Evolutionary conservation across 2,113 vertebrate species (phyloP).

Genomic region (Caracal caracal): DNA sequence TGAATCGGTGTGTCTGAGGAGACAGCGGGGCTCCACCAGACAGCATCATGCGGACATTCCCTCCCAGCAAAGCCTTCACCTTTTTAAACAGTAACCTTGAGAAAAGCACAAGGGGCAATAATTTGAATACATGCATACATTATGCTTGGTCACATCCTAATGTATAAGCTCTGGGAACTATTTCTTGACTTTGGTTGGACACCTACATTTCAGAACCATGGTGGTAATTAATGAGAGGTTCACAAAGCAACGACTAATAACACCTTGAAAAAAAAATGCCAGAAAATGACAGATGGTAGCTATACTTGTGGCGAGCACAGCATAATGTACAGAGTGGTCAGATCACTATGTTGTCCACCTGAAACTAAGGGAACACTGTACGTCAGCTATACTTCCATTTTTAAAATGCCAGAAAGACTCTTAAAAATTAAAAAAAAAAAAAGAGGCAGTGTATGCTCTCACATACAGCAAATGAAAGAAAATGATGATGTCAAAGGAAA

Average conservation of each 20-base stretch:
- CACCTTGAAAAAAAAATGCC: not conserved
- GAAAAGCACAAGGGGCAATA: not conserved
- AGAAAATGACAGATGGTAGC: not conserved
- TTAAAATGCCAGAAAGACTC: not conserved
- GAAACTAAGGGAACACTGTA: not conserved
- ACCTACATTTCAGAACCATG: slow-evolving; percentile 11
- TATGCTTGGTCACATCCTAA: not conserved
- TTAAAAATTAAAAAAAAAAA: slow-evolving; percentile 1
- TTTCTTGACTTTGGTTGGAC: not conserved
- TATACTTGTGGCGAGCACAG: not conserved
- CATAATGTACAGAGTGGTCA: not conserved
- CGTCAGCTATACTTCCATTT: not conserved
- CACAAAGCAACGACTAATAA: not conserved
- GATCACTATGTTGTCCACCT: not conserved
- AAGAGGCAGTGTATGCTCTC: not conserved
- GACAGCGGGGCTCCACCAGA: slow-evolving; percentile 96
- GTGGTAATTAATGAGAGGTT: slow-evolving; percentile 11
- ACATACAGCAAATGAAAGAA: slow-evolving; percentile 14
- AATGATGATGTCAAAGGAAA: not conserved
- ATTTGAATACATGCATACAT: not conserved
- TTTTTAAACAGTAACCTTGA: slow-evolving; percentile 93
- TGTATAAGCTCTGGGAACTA: not conserved
- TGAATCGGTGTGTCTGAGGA: slow-evolving; percentile 95
- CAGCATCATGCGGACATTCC: slow-evolving; percentile 95
- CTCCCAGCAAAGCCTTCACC: slow-evolving; percentile 94